These are phyloP conservation scores for Herminia tarsipennalis DNA, from an alignment of 2,888 invertebrate genomes.

Conservation along the genomic window DNA sequence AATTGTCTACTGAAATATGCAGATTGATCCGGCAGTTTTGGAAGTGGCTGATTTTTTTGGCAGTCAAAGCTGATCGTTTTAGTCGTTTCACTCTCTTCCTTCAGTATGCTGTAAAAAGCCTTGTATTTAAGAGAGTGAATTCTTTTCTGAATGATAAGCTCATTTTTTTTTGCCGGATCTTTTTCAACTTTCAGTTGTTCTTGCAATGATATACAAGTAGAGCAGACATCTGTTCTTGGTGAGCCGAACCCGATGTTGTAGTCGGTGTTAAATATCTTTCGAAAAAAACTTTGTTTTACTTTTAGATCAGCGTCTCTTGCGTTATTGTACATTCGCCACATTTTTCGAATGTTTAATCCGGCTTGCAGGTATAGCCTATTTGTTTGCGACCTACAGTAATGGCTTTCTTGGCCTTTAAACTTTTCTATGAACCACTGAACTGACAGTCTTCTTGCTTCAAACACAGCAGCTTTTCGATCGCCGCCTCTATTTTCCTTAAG, in stretches of 20 bases:
- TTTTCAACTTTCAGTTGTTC: constrained; percentile 31
- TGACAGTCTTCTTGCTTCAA: too few relatives aligned
- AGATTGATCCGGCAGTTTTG: too few relatives aligned
- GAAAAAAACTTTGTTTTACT: too few relatives aligned
- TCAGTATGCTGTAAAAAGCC: constrained; percentile 30
- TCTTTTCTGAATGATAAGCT: constrained; percentile 27
- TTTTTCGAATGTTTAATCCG: constrained; percentile 25
- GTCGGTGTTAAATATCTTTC: too few relatives aligned
- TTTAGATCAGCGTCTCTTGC: constrained; percentile 5
- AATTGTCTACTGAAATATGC: constrained; percentile 10
- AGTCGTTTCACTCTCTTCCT: constrained; percentile 26
- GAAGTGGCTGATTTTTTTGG: constrained; percentile 40
- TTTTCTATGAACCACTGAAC: too few relatives aligned
- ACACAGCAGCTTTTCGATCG: too few relatives aligned
- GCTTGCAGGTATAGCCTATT: constrained; percentile 18
- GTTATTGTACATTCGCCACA: constrained; percentile 26
- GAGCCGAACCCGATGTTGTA: too few relatives aligned
- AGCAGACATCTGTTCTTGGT: constrained; percentile 25
- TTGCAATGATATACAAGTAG: constrained; percentile 11
- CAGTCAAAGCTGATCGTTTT: constrained; percentile 42
- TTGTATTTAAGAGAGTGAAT: constrained; percentile 32
- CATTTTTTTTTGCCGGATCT: constrained; percentile 21
- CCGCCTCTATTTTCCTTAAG: constrained; percentile 10
- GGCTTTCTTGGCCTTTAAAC: too few relatives aligned
- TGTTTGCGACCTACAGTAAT: constrained; percentile 4